Percentiles rank a stretch among this genome's conserved stretches.
phyloP scores from a whole-genome alignment of 2,797 vertebrate genomes.

The Carcharodon carcharias region DNA sequence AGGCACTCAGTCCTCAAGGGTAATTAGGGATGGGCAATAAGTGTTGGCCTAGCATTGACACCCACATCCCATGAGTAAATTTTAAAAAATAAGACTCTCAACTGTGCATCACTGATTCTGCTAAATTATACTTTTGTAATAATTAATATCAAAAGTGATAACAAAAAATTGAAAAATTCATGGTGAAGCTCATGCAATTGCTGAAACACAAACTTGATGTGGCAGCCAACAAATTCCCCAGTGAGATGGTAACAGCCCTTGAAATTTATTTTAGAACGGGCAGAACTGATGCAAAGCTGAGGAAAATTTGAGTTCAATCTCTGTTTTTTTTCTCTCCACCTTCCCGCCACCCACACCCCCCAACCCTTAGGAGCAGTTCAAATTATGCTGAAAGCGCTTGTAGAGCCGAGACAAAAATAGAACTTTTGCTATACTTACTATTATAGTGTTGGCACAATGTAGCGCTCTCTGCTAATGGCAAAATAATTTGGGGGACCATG shows the following conservation, averaged over 20 bases:
- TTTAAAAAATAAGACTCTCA: neutral
- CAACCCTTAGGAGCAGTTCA: neutral
- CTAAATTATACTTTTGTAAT: neutral
- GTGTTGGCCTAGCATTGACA: neutral
- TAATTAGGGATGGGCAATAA: neutral
- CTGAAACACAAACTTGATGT: neutral
- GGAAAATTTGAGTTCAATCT: neutral
- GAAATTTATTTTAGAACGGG: neutral
- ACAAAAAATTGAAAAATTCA: neutral
- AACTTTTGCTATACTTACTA: neutral
- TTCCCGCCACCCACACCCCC: neutral
- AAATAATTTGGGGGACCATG: neutral
- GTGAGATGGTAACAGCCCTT: neutral
- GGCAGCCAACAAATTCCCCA: neutral
- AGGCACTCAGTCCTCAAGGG: too few relatives aligned
- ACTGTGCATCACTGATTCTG: neutral
- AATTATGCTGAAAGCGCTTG: neutral
- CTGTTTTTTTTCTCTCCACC: neutral
- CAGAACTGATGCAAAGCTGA: neutral
- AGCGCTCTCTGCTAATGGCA: neutral
- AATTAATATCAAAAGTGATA: neutral
- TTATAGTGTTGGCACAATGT: neutral
- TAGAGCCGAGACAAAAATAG: neutral
- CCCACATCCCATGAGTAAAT: too few relatives aligned
- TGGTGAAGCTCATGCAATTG: neutral